Evolutionary conservation across 2,888 invertebrate species (phyloP).

Genomic region (Tyria jacobaeae): DNA sequence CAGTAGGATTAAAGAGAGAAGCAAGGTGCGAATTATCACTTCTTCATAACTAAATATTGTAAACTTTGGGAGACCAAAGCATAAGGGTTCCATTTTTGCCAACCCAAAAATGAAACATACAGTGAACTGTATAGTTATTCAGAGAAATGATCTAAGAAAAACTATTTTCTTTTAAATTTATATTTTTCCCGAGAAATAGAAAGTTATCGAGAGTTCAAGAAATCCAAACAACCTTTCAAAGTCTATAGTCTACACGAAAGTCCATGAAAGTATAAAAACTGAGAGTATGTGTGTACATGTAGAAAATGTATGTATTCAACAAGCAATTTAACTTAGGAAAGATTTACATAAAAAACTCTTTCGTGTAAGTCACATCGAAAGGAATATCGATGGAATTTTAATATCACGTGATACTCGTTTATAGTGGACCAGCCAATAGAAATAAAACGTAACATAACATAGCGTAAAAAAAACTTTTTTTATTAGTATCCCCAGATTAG

Average conservation of each 20-base stretch:
- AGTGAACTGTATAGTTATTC: no score
- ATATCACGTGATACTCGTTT: not conserved
- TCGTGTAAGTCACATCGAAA: conserved; percentile 2
- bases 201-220: conserved; percentile 26
- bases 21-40: no score
- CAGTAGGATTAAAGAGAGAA: no score
- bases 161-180: conserved; percentile 17
- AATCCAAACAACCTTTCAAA: conserved; percentile 14
- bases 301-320: conserved; percentile 21
- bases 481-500: no score
- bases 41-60: no score
- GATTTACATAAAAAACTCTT: conserved; percentile 12
- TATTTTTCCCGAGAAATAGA: conserved; percentile 16
- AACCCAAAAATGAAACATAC: no score
- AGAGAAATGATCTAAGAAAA: no score
- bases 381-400: not conserved
- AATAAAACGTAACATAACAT: not conserved
- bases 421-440: not conserved
- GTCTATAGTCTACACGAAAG: conserved; percentile 22
- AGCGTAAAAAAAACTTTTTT: not conserved
- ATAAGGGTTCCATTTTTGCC: no score
- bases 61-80: no score
- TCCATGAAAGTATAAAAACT: conserved; percentile 1
- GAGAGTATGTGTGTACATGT: no score
- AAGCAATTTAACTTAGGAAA: conserved; percentile 42